Evolutionary conservation across 2,113 vertebrate species (phyloP), one percentile per base, ranked within the genome.

Genomic region (Amblyornis subalaris): DNA sequence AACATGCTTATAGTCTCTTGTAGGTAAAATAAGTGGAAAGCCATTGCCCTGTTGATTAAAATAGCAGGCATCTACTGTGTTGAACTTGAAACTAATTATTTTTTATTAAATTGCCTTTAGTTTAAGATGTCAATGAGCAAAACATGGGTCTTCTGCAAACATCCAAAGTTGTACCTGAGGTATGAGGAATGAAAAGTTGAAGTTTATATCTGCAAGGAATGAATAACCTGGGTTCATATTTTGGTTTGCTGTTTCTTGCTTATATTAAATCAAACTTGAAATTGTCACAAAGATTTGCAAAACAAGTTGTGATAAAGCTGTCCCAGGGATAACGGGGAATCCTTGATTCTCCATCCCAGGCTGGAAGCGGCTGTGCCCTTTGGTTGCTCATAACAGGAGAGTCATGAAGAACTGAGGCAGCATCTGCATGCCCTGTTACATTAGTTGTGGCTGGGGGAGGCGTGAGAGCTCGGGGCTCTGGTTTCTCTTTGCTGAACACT

Each of bases 81-180:
- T 62, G 10, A 74, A 33, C 60, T 83, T 60, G 54, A 88, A 89
- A 75, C 22, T 6, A 83, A 83, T 93, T 45, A 0, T 12, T 76
- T 94, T 86, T 95, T 2, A 33, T 79, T 55, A 74, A 73, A 76
- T 84, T 86, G 16, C 20, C 31, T 26, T 87, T 81, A 33, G 31
- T 90, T 71, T 84, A 31, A 66, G 22, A 67, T 22, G 3, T 53
- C 35, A 36, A 22, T 10, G 47, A 83, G 44, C 45, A 64, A 67
- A 81, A 29, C 0, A 0, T 54, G 2, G 44, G 22, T 40, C 26
- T 51, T 87, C 1, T 2, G 29, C 38, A 42, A 64, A 26, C 25
- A 14, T 47, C 14, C 36, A 28, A 62, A 72, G 54, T 76, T 35
- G 40, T 55, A 60, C 17, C 24, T 57, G 85, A 86, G 17, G 18